phyloP scores from a whole-genome alignment of 2,888 invertebrate genomes.

The Dromius quadrimaculatus region DNA sequence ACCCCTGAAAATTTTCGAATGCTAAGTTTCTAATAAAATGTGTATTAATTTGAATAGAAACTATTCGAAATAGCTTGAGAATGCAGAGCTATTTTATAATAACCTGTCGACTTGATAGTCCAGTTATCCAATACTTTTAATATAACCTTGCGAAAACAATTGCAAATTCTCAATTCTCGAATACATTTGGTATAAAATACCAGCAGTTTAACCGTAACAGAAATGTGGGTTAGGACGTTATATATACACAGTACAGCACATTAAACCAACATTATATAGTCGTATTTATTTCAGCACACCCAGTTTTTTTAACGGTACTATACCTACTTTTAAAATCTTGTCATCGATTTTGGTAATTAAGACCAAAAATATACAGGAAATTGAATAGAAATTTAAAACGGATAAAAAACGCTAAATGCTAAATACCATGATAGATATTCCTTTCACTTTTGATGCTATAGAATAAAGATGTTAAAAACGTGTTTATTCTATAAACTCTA shows the following conservation, averaged over 20 bases:
- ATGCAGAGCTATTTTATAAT: no score
- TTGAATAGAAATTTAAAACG: slow-evolving; percentile 31
- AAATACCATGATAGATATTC: slow-evolving; percentile 33
- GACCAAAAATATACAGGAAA: slow-evolving; percentile 17
- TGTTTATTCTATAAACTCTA: no score
- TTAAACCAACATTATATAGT: neutral
- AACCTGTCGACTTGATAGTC: neutral
- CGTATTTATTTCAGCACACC: slow-evolving; percentile 27
- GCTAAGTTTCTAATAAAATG: no score
- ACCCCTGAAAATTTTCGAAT: no score
- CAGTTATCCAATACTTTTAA: slow-evolving; percentile 7
- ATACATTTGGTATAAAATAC: neutral
- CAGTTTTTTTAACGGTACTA: slow-evolving; percentile 34
- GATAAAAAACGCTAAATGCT: slow-evolving; percentile 29
- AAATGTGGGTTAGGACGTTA: neutral
- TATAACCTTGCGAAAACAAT: slow-evolving; percentile 1
- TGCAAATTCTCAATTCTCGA: neutral
- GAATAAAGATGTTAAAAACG: no score
- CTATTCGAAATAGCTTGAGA: no score
- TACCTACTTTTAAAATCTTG: slow-evolving; percentile 22
- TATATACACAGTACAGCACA: slow-evolving; percentile 1
- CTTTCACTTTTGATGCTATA: slow-evolving; percentile 36
- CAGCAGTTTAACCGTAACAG: slow-evolving; percentile 16
- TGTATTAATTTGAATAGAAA: no score
- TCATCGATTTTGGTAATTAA: slow-evolving; percentile 3